A percentile compares a stretch with the other conserved stretches of the same genome.
Conservation (phyloP, 1,140 invertebrate species). For the Araneus ventricosus region DNA sequence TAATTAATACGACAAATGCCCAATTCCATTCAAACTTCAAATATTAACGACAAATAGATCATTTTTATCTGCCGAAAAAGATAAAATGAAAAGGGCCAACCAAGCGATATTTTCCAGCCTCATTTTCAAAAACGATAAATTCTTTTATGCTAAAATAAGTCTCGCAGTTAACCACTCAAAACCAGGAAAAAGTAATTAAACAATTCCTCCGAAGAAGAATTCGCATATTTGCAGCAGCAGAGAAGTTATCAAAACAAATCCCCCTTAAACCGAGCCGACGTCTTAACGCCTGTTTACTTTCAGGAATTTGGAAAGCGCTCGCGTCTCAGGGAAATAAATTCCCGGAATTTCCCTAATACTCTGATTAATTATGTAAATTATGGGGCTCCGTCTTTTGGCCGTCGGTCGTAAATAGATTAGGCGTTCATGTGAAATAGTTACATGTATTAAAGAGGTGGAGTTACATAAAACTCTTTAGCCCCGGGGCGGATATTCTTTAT, state of each 20-base stretch:
- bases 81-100: background rate
- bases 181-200: background rate
- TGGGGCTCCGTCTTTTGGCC: background rate
- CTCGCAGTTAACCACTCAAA: background rate
- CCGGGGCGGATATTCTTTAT: background rate
- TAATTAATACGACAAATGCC: no score
- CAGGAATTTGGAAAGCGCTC: background rate
- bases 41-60: no score
- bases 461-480: background rate
- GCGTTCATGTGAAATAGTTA: background rate
- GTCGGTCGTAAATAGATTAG: slow-evolving; percentile 40
- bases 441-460: background rate
- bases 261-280: background rate
- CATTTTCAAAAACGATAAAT: background rate
- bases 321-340: background rate
- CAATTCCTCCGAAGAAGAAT: background rate
- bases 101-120: slow-evolving; percentile 15
- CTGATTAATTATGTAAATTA: slow-evolving; percentile 63
- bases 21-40: no score
- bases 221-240: background rate
- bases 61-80: no score
- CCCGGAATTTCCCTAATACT: slow-evolving; percentile 1
- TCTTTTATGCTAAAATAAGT: background rate
- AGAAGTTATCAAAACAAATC: slow-evolving; percentile 37
- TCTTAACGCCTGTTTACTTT: slow-evolving; percentile 33